phyloP scores from a whole-genome alignment of 2,888 invertebrate species.

The Pycnomerus fuliginosus region DNA sequence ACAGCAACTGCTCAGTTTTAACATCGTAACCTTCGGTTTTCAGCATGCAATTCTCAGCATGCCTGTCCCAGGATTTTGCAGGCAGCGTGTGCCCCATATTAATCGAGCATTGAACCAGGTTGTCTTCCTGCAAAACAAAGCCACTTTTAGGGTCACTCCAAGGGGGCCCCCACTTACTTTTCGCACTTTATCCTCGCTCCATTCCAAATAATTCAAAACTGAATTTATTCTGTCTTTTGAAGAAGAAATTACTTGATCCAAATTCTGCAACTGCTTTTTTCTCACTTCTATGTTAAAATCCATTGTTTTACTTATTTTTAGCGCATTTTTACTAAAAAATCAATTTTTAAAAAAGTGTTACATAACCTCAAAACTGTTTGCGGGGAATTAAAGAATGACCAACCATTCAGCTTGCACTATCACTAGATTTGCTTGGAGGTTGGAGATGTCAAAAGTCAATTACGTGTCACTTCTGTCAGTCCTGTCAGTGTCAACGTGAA shows the following conservation, averaged over 20 bases:
- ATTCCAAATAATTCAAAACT: slow-evolving; percentile 44
- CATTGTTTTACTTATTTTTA: too few species aligned
- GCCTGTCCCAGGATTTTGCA: slow-evolving; percentile 48
- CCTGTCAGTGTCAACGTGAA: too few species aligned
- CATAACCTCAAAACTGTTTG: too few species aligned
- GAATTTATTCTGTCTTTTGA: slow-evolving; percentile 47
- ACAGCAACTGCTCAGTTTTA: slow-evolving; percentile 52
- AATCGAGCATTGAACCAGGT: slow-evolving; percentile 51
- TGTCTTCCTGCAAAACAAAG: slow-evolving; percentile 42
- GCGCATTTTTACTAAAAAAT: too few species aligned
- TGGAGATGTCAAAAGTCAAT: slow-evolving; percentile 1
- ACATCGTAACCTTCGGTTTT: slow-evolving; percentile 53
- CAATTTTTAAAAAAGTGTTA: too few species aligned
- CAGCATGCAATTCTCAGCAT: slow-evolving; percentile 54
- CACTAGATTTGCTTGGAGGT: too few species aligned
- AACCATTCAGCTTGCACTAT: too few species aligned
- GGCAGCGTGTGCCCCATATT: slow-evolving; percentile 53
- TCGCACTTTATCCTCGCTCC: slow-evolving; percentile 41
- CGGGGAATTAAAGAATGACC: too few species aligned
- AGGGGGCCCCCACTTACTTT: slow-evolving; percentile 1
- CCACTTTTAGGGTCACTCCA: slow-evolving; percentile 2
- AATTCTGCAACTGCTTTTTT: slow-evolving; percentile 49
- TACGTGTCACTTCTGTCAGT: slow-evolving; percentile 1
- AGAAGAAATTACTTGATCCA: slow-evolving; percentile 48
- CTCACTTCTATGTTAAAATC: slow-evolving; percentile 51